Percentiles rank a stretch among this genome's conserved stretches.
Evolutionary conservation across 1,140 invertebrate genomes (phyloP).

Genomic region (Leptinotarsa texana): DNA sequence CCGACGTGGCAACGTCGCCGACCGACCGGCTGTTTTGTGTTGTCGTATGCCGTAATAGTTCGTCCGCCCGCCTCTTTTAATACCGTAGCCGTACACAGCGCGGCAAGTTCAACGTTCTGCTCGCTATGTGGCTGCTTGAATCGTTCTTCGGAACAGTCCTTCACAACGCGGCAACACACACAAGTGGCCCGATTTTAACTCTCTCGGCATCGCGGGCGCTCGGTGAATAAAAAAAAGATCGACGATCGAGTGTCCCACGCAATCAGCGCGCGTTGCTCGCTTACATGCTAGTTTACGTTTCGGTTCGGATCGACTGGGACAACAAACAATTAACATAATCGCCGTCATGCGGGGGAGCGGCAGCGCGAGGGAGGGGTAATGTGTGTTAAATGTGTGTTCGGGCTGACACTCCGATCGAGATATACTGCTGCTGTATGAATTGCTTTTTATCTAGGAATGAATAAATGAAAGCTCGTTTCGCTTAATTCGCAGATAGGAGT

Average conservation of each 20-base stretch:
- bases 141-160: constrained; percentile 35
- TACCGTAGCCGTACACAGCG: constrained; percentile 21
- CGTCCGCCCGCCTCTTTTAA: constrained; percentile 26
- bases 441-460: not conserved
- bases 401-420: constrained; percentile 9
- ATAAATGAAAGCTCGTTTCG: not conserved
- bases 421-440: not conserved
- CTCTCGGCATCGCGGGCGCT: constrained; percentile 22
- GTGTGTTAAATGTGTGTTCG: constrained; percentile 19
- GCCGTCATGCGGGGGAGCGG: constrained; percentile 9
- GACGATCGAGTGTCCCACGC: constrained; percentile 27
- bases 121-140: constrained; percentile 41
- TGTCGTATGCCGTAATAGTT: constrained; percentile 30
- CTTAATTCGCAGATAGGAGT: not conserved
- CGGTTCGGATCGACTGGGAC: constrained; percentile 23
- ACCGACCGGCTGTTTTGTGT: constrained; percentile 26
- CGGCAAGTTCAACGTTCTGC: constrained; percentile 43
- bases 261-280: constrained; percentile 29
- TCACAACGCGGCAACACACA: constrained; percentile 23
- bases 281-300: constrained; percentile 26
- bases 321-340: constrained; percentile 30
- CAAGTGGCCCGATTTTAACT: constrained; percentile 32
- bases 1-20: constrained; percentile 25
- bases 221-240: constrained; percentile 16
- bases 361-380: constrained; percentile 14